A percentile compares a stretch with the other conserved stretches of the same genome.
These are phyloP conservation scores for Motacilla alba DNA, from an alignment of 2,113 vertebrate genomes.

Conservation along the genomic window DNA sequence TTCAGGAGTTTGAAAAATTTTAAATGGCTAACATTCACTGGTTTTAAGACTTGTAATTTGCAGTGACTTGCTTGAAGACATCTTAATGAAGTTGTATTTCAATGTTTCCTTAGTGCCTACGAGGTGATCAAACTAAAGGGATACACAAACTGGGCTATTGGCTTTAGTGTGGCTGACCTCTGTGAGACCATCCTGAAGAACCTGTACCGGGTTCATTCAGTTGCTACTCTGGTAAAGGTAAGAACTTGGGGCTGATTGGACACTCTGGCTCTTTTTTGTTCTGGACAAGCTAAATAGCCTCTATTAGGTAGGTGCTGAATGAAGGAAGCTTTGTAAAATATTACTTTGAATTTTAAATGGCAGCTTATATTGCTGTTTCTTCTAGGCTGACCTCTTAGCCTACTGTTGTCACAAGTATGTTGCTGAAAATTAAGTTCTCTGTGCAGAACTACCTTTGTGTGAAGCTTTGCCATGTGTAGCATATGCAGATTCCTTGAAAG, in stretches of 20 bases:
- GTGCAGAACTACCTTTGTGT: not conserved
- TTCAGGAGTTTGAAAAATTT: not conserved
- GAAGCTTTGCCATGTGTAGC: not conserved
- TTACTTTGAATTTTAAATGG: not conserved
- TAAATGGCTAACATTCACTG: not conserved
- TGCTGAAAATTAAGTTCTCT: not conserved
- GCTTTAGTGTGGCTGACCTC: slow-evolving; percentile 92
- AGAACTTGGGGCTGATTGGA: not conserved
- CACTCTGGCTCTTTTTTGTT: not conserved
- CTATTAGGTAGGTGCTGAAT: not conserved
- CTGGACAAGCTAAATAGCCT: not conserved
- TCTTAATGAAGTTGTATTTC: not conserved
- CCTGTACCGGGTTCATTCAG: slow-evolving; percentile 86
- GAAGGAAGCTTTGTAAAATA: not conserved
- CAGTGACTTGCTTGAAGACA: not conserved
- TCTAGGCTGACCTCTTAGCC: not conserved
- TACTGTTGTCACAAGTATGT: not conserved
- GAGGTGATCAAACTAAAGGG: slow-evolving; percentile 97
- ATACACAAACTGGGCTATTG: slow-evolving; percentile 99
- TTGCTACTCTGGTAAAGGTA: slow-evolving; percentile 97
- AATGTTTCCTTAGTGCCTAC: slow-evolving; percentile 82
- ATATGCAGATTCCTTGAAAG: not conserved
- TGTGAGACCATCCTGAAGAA: slow-evolving; percentile 91
- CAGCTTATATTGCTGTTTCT: not conserved
- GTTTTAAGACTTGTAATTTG: not conserved